phyloP scores from a whole-genome alignment of 2,888 invertebrate species.

The Cephonodes hylas region DNA sequence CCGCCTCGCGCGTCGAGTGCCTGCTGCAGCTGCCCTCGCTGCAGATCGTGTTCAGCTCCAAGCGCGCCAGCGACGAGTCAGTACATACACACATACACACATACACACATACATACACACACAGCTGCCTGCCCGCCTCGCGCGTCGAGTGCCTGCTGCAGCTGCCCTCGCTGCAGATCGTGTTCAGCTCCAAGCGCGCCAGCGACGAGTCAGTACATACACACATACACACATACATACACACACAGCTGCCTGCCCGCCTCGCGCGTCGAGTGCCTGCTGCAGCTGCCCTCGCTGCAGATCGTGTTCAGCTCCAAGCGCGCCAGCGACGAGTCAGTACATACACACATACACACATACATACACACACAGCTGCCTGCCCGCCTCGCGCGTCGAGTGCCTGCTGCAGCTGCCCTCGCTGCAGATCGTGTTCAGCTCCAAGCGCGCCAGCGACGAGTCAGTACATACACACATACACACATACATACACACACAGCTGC shows the following conservation, averaged over 20 bases:
- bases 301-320: slow-evolving; percentile 97
- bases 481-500: slow-evolving; percentile 83
- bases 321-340: slow-evolving; percentile 86
- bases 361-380: slow-evolving; percentile 88
- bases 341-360: not conserved
- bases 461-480: slow-evolving; percentile 31
- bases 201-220: slow-evolving; percentile 84
- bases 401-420: slow-evolving; percentile 97
- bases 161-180: slow-evolving; percentile 97
- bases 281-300: slow-evolving; percentile 97
- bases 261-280: slow-evolving; percentile 96
- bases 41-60: slow-evolving; percentile 97
- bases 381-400: slow-evolving; percentile 97
- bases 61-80: slow-evolving; percentile 89
- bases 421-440: slow-evolving; percentile 97
- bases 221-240: not conserved
- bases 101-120: not conserved
- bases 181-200: slow-evolving; percentile 96
- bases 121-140: slow-evolving; percentile 95
- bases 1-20: slow-evolving; percentile 97
- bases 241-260: slow-evolving; percentile 93
- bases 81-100: slow-evolving; percentile 31
- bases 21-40: slow-evolving; percentile 97
- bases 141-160: slow-evolving; percentile 97
- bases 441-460: slow-evolving; percentile 89